Conservation (phyloP, 2,113 vertebrate genomes). For the Cavia porcellus region DNA sequence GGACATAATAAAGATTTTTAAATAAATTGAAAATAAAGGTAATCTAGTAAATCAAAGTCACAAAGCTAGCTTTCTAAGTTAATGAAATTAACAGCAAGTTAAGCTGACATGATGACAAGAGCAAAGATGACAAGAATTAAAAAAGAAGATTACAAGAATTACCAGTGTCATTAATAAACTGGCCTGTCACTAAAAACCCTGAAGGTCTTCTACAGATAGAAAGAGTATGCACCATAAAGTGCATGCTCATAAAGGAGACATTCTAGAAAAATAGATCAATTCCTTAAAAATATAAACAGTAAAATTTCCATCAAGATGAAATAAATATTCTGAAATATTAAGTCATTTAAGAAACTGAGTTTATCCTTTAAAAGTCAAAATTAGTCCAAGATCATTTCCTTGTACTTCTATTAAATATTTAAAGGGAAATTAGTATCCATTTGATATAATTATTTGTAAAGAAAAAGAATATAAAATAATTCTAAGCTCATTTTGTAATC, state of each 20-base stretch:
- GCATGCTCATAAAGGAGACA: not conserved
- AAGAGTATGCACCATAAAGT: not conserved
- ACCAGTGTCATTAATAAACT: not conserved
- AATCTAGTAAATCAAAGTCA: not conserved
- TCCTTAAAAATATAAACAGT: not conserved
- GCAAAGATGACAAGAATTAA: not conserved
- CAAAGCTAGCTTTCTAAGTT: not conserved
- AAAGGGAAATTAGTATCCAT: not conserved
- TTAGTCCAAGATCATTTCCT: not conserved
- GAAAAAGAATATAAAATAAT: not conserved
- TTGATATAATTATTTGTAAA: not conserved
- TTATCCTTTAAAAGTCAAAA: not conserved
- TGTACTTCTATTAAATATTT: not conserved
- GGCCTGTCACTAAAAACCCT: not conserved
- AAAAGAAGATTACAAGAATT: not conserved
- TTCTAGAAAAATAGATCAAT: not conserved
- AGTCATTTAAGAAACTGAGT: not conserved
- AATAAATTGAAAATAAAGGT: not conserved
- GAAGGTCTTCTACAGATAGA: not conserved
- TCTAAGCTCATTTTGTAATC: not conserved
- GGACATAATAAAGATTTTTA: not conserved
- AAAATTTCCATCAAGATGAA: not conserved
- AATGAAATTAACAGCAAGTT: not conserved
- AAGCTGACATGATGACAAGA: too few species aligned
- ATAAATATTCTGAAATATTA: not conserved